Conservation (phyloP, 2,113 vertebrate species). For the Recurvirostra avosetta region DNA sequence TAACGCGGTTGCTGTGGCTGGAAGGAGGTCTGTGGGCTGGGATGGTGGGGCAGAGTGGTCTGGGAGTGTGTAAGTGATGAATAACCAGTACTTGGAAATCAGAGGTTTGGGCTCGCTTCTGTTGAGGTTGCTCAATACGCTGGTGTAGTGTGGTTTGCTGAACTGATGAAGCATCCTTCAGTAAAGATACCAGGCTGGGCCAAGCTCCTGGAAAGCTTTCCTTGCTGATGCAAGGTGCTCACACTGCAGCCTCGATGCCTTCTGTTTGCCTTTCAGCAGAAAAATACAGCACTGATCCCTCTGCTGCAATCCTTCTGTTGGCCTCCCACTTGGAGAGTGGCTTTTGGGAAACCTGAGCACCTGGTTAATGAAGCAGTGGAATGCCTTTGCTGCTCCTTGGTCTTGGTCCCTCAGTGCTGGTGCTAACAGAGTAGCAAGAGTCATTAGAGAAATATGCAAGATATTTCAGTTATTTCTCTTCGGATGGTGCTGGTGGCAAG, state of each 20-base stretch:
- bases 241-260: neutral
- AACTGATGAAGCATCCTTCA: neutral
- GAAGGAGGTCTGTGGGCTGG: neutral
- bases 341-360: neutral
- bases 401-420: neutral
- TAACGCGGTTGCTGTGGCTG: neutral
- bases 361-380: neutral
- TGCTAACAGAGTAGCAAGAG: neutral
- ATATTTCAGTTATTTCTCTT: conserved; percentile 42
- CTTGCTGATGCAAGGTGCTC: neutral
- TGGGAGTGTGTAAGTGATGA: neutral
- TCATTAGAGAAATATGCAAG: conserved; percentile 50
- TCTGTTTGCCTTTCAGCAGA: neutral
- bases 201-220: neutral
- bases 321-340: neutral
- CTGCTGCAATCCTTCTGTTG: neutral
- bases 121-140: neutral
- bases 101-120: neutral
- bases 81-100: neutral
- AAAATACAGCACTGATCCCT: neutral
- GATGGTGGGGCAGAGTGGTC: neutral
- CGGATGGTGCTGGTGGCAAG: conserved; percentile 19
- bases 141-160: neutral
- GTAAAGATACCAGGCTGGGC: neutral
- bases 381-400: neutral